These are phyloP conservation scores for Patella ulyssiponensis DNA, from an alignment of 2,888 invertebrate species.

Conservation along the genomic window DNA sequence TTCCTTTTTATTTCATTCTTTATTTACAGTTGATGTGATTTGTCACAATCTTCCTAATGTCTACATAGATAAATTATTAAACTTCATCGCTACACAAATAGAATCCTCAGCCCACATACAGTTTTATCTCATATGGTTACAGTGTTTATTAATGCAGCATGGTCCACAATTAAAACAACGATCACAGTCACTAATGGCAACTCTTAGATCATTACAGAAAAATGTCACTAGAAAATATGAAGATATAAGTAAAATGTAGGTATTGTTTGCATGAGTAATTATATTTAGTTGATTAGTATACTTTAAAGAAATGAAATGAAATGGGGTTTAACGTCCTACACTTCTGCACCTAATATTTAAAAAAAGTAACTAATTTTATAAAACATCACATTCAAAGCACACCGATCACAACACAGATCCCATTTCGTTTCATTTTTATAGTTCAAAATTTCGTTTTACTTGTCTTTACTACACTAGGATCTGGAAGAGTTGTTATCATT, in stretches of 20 bases:
- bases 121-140: conserved; percentile 87
- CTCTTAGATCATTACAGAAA: conserved; percentile 79
- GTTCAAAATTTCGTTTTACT: too few relatives aligned
- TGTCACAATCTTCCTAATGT: conserved; percentile 80
- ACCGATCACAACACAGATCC: too few relatives aligned
- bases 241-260: conserved; percentile 86
- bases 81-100: conserved; percentile 80
- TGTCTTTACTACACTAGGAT: too few relatives aligned
- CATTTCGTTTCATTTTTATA: too few relatives aligned
- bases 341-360: too few relatives aligned
- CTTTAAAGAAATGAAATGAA: too few relatives aligned
- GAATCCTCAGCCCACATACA: conserved; percentile 88
- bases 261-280: conserved; percentile 16
- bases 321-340: too few relatives aligned
- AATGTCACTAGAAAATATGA: conserved; percentile 82
- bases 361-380: too few relatives aligned
- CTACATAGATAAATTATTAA: conserved; percentile 83
- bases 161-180: conserved; percentile 74
- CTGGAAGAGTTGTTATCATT: too few relatives aligned
- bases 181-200: conserved; percentile 77
- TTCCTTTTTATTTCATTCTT: neutral
- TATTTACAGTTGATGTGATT: conserved; percentile 82
- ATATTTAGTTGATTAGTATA: neutral
- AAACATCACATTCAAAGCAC: too few relatives aligned
- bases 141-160: conserved; percentile 79